These are phyloP conservation scores for Schizotus pectinicornis DNA, from an alignment of 2,888 invertebrate species.

Conservation along the genomic window DNA sequence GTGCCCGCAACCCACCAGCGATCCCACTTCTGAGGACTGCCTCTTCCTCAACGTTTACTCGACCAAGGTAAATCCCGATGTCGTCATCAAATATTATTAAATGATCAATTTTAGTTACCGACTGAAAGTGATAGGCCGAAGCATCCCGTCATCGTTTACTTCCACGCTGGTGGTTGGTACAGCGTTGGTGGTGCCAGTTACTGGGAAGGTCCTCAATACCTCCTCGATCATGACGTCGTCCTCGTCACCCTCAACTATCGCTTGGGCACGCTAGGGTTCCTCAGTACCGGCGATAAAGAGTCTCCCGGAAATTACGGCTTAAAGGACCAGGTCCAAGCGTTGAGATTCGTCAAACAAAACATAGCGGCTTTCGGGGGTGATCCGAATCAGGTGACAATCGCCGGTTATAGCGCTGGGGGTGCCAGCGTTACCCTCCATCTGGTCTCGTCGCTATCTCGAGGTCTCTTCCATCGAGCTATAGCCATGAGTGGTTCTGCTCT, in stretches of 20 bases:
- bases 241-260: slow-evolving; percentile 72
- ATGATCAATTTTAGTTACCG: slow-evolving; percentile 45
- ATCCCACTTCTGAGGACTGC: slow-evolving; percentile 63
- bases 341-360: slow-evolving; percentile 71
- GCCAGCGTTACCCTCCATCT: slow-evolving; percentile 60
- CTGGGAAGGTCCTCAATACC: slow-evolving; percentile 65
- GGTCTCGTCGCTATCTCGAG: slow-evolving; percentile 72
- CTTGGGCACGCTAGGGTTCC: slow-evolving; percentile 59
- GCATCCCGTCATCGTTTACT: slow-evolving; percentile 69
- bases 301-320: slow-evolving; percentile 74
- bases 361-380: slow-evolving; percentile 74
- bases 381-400: slow-evolving; percentile 67
- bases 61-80: slow-evolving; percentile 26
- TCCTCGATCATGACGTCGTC: slow-evolving; percentile 70
- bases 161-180: slow-evolving; percentile 74
- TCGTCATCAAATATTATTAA: too few relatives aligned
- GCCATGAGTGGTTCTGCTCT: slow-evolving; percentile 71
- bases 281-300: slow-evolving; percentile 68
- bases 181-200: slow-evolving; percentile 65
- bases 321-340: slow-evolving; percentile 72
- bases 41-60: slow-evolving; percentile 66
- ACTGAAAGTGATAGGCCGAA: slow-evolving; percentile 48
- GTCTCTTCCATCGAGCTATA: slow-evolving; percentile 73
- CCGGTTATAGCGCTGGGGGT: slow-evolving; percentile 64
- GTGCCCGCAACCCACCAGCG: slow-evolving; percentile 38